A percentile compares a stretch with the other conserved stretches of the same genome.
Conservation (phyloP, 2,888 invertebrate species). For the Metopia argyrocephala region DNA sequence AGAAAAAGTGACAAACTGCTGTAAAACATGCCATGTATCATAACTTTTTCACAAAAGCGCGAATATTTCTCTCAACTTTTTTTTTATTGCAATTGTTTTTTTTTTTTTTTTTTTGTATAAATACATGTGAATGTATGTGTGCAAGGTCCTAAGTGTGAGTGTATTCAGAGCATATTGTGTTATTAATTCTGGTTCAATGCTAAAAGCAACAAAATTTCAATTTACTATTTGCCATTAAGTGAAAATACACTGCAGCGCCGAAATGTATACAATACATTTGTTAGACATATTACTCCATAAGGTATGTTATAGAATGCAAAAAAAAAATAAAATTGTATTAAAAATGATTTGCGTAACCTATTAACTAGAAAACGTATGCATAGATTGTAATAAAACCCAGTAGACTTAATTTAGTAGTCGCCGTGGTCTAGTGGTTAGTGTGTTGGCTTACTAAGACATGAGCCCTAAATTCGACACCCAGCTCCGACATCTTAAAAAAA, state of each 20-base stretch:
- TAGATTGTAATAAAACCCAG: too few species aligned
- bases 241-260: conserved; percentile 47
- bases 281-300: too few species aligned
- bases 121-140: conserved; percentile 4
- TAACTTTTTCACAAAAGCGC: conserved; percentile 58
- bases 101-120: conserved; percentile 14
- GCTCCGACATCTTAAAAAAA: too few species aligned
- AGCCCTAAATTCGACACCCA: too few species aligned
- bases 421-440: too few species aligned
- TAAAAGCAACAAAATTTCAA: conserved; percentile 58
- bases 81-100: conserved; percentile 17
- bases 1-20: conserved; percentile 64
- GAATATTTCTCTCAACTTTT: conserved; percentile 36
- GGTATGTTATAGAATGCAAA: neutral
- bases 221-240: conserved; percentile 54
- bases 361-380: too few species aligned
- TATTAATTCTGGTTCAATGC: conserved; percentile 64
- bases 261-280: conserved; percentile 13
- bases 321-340: too few species aligned
- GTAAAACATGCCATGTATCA: conserved; percentile 62
- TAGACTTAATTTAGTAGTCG: too few species aligned
- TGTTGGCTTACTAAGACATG: too few species aligned
- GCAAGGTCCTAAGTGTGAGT: conserved; percentile 48
- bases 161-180: conserved; percentile 60
- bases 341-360: too few species aligned